phyloP scores from a whole-genome alignment of 2,797 vertebrate genomes.

The Uromys caudimaculatus region DNA sequence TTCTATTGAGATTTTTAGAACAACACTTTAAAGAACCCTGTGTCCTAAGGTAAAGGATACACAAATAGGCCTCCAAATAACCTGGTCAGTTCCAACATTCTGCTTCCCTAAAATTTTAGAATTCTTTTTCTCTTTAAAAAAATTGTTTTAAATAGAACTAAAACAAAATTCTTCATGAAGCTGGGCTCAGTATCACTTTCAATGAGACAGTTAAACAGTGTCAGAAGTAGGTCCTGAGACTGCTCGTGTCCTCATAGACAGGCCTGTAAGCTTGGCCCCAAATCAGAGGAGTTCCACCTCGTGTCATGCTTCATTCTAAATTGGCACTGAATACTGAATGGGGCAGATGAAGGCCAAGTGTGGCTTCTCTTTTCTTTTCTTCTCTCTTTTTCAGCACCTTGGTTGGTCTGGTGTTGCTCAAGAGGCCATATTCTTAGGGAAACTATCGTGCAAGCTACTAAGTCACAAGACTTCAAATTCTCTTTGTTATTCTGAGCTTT shows the following conservation, averaged over 20 bases:
- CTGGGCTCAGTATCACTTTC: background rate
- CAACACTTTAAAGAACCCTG: background rate
- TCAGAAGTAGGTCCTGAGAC: background rate
- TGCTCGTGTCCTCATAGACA: background rate
- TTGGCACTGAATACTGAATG: no score
- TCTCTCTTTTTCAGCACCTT: background rate
- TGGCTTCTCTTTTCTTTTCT: fast-evolving
- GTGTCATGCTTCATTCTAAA: background rate
- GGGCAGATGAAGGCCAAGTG: background rate
- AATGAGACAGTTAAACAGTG: constrained; percentile 1
- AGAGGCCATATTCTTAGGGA: background rate
- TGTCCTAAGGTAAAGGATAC: background rate
- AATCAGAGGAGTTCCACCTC: background rate
- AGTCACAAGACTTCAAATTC: background rate
- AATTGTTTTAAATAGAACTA: constrained; percentile 50
- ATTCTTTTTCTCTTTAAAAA: background rate
- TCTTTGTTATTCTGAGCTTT: background rate
- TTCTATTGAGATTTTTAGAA: background rate
- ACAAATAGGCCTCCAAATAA: background rate
- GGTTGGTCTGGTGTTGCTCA: background rate
- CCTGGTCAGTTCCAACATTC: background rate
- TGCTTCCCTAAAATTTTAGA: background rate
- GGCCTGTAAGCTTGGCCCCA: background rate
- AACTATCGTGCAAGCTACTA: background rate
- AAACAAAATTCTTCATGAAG: constrained; percentile 30